A percentile compares a stretch with the other conserved stretches of the same genome.
Conservation (phyloP, 1,140 invertebrate species). For the Druon quercuslanigerum region DNA sequence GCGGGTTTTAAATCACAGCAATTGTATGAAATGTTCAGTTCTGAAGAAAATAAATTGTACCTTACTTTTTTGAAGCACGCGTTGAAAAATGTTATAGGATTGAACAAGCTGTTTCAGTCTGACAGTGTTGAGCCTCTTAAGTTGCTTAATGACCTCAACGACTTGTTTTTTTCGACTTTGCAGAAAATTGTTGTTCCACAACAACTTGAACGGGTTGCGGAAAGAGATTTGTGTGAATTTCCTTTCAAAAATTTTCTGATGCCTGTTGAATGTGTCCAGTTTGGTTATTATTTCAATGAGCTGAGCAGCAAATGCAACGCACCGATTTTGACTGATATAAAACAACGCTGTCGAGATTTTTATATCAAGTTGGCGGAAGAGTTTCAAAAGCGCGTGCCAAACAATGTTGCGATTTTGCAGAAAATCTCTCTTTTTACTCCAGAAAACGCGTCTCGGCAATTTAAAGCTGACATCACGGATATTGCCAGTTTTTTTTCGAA, state of each 20-base stretch:
- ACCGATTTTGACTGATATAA: not conserved
- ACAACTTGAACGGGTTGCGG: conserved; percentile 8
- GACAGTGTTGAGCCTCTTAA: conserved; percentile 36
- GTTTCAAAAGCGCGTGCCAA: conserved; percentile 26
- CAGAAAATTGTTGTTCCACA: conserved; percentile 37
- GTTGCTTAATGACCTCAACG: conserved; percentile 32
- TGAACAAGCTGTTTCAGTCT: conserved; percentile 45
- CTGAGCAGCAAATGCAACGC: not conserved
- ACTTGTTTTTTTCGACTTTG: conserved; percentile 24
- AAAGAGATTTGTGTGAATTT: conserved; percentile 5
- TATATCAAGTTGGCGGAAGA: conserved; percentile 14
- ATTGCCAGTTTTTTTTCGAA: no score
- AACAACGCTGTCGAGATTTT: conserved; percentile 39
- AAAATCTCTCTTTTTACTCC: not conserved
- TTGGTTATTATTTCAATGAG: conserved; percentile 38
- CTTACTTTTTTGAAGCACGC: conserved; percentile 38
- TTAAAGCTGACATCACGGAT: no score
- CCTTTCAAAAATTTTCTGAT: conserved; percentile 31
- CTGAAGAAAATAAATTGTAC: conserved; percentile 35
- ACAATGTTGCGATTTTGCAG: conserved; percentile 30
- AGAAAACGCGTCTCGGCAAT: no score
- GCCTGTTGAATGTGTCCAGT: conserved; percentile 29
- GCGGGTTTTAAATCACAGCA: conserved; percentile 34
- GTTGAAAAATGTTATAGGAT: conserved; percentile 38
- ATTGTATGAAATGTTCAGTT: conserved; percentile 37